Percentiles rank a stretch among this genome's conserved stretches.
These are phyloP conservation scores for Gymnothorax javanicus DNA, from an alignment of 2,797 vertebrate species.

Conservation along the genomic window DNA sequence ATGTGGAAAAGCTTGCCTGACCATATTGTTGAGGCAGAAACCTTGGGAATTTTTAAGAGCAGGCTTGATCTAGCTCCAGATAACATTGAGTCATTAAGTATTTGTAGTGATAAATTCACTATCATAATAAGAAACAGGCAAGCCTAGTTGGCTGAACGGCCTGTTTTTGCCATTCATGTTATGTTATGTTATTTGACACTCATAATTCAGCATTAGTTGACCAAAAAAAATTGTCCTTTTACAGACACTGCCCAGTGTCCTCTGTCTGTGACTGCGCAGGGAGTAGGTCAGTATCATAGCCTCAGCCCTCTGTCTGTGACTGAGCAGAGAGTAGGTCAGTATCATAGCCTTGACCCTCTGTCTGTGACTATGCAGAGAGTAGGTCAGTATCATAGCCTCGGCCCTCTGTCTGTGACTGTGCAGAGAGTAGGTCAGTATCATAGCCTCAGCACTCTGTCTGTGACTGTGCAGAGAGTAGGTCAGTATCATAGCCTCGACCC, in stretches of 20 bases:
- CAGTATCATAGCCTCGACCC: conserved; percentile 46
- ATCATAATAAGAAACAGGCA: too few species aligned
- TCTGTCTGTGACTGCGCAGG: conserved; percentile 24
- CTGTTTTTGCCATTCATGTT: too few species aligned
- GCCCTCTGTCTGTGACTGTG: conserved; percentile 44
- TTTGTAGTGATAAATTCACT: too few species aligned
- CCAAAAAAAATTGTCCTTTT: conserved; percentile 10
- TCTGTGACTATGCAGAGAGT: conserved; percentile 45
- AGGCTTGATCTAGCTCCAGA: too few species aligned
- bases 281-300: conserved; percentile 52
- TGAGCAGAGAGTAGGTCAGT: conserved; percentile 49
- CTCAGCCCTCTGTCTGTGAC: conserved; percentile 41
- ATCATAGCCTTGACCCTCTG: conserved; percentile 42
- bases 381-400: conserved; percentile 52
- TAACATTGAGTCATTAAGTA: too few species aligned
- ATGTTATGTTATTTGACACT: not conserved
- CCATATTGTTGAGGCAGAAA: too few species aligned
- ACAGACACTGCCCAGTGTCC: not conserved
- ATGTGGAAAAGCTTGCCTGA: too few species aligned
- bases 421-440: conserved; percentile 50
- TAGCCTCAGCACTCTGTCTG: conserved; percentile 39
- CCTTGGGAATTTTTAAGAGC: too few species aligned
- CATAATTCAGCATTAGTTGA: not conserved
- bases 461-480: conserved; percentile 50
- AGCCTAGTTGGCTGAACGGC: too few species aligned